These are phyloP conservation scores for Oreocharis arfaki DNA, from an alignment of 2,113 vertebrate genomes.

Conservation along the genomic window DNA sequence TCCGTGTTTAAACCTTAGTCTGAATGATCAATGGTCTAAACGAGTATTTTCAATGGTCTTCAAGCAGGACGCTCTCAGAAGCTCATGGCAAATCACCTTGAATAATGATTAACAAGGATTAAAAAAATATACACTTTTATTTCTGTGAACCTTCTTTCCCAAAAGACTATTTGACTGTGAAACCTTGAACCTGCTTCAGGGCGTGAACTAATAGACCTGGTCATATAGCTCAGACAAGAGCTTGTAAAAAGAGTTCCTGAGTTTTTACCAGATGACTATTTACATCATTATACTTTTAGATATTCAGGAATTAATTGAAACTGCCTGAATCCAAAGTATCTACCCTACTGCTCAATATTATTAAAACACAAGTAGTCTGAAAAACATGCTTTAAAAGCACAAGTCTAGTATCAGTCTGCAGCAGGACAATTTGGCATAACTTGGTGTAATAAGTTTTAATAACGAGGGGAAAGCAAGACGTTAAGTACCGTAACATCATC, in stretches of 20 bases:
- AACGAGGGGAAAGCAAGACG: neutral
- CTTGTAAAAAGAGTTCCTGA: neutral
- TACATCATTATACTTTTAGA: neutral
- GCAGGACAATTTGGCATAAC: neutral
- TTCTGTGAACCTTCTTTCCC: neutral
- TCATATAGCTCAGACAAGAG: neutral
- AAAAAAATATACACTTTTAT: neutral
- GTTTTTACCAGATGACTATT: neutral
- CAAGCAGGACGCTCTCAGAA: neutral
- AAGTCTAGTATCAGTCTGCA: neutral
- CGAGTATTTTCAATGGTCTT: neutral
- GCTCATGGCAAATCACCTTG: neutral
- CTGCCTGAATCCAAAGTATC: neutral
- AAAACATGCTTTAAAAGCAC: neutral
- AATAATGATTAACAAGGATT: neutral
- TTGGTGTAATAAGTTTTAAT: neutral
- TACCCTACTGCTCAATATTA: neutral
- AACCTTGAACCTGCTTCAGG: neutral
- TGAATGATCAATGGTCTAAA: neutral
- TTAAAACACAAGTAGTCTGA: neutral
- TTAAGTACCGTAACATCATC: neutral
- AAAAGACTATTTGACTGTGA: neutral
- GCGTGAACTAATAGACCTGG: neutral
- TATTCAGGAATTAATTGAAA: neutral
- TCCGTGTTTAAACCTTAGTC: neutral